Evolutionary conservation across 2,797 vertebrate species (phyloP), one percentile per base, ranked within the genome.

Genomic region (Macroramphosus scolopax): DNA sequence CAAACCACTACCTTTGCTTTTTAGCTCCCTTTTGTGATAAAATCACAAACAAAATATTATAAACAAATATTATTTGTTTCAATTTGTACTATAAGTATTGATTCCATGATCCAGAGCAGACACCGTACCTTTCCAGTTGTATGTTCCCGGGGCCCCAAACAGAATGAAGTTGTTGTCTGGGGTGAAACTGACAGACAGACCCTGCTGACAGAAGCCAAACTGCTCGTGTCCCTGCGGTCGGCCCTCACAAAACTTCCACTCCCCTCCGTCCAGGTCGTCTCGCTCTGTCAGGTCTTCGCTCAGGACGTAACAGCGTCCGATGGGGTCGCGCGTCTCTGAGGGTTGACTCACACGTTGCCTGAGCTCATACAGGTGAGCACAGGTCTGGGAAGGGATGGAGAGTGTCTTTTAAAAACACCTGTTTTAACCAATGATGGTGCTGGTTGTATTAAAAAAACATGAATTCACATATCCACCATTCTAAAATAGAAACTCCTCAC

Each of bases 161-260:
- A 97, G 88, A 38, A 98, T 88, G 66, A 91, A 96, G 81, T 93
- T 92, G 47, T 88, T 92, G 79, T 98, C 95, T 0, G 93, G 91
- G 31, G 92, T 95, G 87, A 98, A 98, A 45, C 92, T 93, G 0
- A 92, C 94, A 0, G 95, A 90, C 24, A 96, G 74, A 2, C 96
- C 96, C 84, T 98, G 96, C 87, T 98, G 96, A 80, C 96, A 98
- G 84, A 92, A 93, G 5, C 96, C 95, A 51, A 98, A 98, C 48
- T 94, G 93, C 41, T 98, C 95, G 0, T 98, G 96, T 50, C 95
- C 93, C 80, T 93, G 94, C 0, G 94, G 76, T 0, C 96, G 89
- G 2, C 95, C 95, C 78, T 97, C 89, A 1, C 96, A 98, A 82
- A 98, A 97, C 49, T 95, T 96, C 95, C 95, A 98, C 54, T 97